phyloP scores from a whole-genome alignment of 1,140 invertebrate genomes.

The Paralvinella palmiformis region DNA sequence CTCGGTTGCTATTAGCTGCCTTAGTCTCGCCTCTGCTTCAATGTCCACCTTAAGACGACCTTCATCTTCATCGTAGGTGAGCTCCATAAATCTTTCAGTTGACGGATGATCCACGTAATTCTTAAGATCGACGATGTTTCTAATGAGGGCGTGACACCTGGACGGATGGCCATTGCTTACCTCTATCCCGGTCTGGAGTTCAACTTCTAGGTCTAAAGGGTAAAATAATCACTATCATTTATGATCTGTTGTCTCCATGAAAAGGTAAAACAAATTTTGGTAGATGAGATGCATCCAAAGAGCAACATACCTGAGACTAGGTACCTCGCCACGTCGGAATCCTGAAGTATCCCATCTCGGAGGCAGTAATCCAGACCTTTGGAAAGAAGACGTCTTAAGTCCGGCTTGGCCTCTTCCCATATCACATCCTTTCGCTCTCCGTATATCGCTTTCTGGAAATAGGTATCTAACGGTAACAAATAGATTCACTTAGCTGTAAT shows the following conservation, averaged over 20 bases:
- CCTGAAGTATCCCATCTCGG: too few species aligned
- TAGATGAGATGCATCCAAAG: too few species aligned
- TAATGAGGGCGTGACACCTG: constrained; percentile 29
- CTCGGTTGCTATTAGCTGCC: background rate
- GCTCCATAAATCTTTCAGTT: constrained; percentile 31
- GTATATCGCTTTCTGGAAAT: background rate
- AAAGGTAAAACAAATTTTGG: background rate
- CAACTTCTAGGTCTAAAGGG: constrained; percentile 34
- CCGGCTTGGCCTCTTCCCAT: background rate
- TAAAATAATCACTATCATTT: too few species aligned
- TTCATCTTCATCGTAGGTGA: constrained; percentile 29
- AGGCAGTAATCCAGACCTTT: too few species aligned
- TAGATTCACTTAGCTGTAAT: background rate
- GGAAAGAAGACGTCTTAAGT: too few species aligned
- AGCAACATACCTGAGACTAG: background rate
- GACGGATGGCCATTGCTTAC: constrained; percentile 23
- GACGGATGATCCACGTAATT: constrained; percentile 35
- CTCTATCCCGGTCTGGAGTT: constrained; percentile 29
- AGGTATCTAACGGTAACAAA: background rate
- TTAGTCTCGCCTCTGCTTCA: constrained; percentile 4
- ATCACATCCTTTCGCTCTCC: background rate
- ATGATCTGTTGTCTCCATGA: background rate
- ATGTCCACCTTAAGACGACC: constrained; percentile 30
- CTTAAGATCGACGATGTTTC: constrained; percentile 40
- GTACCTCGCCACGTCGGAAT: background rate